phyloP scores from a whole-genome alignment of 2,888 invertebrate genomes.

The Brenthis ino region DNA sequence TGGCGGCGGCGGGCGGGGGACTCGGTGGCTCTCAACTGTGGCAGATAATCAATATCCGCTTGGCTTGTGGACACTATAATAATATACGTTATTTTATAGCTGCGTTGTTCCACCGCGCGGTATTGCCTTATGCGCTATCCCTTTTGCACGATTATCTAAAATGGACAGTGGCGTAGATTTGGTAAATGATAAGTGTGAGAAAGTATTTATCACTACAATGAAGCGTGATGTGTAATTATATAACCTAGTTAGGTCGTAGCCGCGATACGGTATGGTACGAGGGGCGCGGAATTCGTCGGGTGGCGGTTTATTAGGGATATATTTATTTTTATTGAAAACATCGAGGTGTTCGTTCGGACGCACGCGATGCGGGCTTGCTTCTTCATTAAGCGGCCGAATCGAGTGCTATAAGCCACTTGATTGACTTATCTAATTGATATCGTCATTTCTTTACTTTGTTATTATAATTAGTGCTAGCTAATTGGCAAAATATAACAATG shows the following conservation, averaged over 20 bases:
- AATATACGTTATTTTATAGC: conserved; percentile 80
- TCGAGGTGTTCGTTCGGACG: conserved; percentile 51
- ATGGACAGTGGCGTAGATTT: conserved; percentile 83
- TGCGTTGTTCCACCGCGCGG: conserved; percentile 54
- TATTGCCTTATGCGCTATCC: conserved; percentile 51
- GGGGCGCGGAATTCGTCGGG: conserved; percentile 40
- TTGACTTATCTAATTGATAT: conserved; percentile 53
- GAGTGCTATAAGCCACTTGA: conserved; percentile 53
- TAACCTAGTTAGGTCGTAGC: conserved; percentile 72
- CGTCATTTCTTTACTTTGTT: conserved; percentile 36
- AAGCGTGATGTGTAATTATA: conserved; percentile 81
- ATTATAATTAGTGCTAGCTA: neutral
- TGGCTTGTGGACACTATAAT: conserved; percentile 83
- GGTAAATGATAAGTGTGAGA: conserved; percentile 83
- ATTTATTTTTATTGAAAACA: conserved; percentile 71
- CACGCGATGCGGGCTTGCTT: conserved; percentile 69
- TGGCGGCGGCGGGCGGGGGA: conserved; percentile 59
- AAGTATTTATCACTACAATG: conserved; percentile 82
- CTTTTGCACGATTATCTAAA: conserved; percentile 78
- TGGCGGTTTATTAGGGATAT: conserved; percentile 59
- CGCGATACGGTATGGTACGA: conserved; percentile 55
- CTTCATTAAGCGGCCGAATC: conserved; percentile 55
- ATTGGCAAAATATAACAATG: too few relatives aligned
- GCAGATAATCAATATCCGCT: conserved; percentile 84
- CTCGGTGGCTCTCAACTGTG: conserved; percentile 81